phyloP scores from a whole-genome alignment of 2,113 vertebrate species.

The Pachyramphus minor region DNA sequence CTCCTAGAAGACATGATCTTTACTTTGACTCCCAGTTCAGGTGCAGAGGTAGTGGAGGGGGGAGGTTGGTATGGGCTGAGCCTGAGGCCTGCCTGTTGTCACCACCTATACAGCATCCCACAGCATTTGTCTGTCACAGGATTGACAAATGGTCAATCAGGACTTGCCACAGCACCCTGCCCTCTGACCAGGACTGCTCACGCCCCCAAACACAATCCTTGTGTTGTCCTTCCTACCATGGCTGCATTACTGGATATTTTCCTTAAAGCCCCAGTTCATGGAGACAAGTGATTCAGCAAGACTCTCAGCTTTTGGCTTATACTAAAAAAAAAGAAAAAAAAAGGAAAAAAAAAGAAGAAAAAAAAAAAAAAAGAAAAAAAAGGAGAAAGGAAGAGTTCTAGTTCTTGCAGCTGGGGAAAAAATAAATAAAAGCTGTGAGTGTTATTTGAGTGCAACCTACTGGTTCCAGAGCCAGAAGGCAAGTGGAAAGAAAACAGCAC shows the following conservation, averaged over 20 bases:
- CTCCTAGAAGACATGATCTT: not conserved
- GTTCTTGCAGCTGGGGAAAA: not conserved
- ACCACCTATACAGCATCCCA: not conserved
- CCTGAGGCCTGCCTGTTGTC: not conserved
- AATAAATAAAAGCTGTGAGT: slow-evolving; percentile 42
- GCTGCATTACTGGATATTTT: not conserved
- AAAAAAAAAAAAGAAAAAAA: no score
- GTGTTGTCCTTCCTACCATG: rapidly evolving
- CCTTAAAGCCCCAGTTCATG: not conserved
- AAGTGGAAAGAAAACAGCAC: slow-evolving; percentile 15
- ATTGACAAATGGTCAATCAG: no score
- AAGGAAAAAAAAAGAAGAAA: not conserved
- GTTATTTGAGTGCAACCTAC: slow-evolving; percentile 5
- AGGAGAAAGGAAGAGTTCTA: not conserved
- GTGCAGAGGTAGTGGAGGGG: not conserved
- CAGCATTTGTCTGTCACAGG: rapidly evolving
- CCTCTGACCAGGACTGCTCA: not conserved
- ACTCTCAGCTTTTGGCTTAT: not conserved
- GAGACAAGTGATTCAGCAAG: not conserved
- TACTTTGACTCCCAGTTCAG: not conserved
- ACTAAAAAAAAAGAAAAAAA: not conserved
- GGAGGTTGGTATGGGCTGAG: not conserved
- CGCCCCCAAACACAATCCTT: not conserved
- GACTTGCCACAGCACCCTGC: not conserved
- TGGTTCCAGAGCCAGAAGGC: slow-evolving; percentile 27